These are phyloP conservation scores for Gulo gulo DNA, from an alignment of 2,113 vertebrate species.

Conservation along the genomic window DNA sequence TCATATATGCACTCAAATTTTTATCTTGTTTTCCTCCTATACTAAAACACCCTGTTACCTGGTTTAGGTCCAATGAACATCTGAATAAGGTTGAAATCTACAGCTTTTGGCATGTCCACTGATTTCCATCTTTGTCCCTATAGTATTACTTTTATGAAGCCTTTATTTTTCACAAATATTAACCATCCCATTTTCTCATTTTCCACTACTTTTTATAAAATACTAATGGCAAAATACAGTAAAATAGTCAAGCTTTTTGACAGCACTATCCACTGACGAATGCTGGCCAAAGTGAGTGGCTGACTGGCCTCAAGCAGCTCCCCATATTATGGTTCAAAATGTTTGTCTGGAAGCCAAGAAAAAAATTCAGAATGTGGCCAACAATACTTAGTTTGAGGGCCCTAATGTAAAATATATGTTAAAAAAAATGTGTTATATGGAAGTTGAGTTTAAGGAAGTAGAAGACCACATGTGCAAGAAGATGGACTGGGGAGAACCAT, in stretches of 20 bases:
- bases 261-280: not conserved
- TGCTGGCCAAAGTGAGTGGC: not conserved
- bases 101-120: not conserved
- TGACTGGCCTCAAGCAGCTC: not conserved
- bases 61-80: not conserved
- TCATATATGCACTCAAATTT: not conserved
- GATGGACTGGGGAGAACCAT: not conserved
- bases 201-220: constrained; percentile 6
- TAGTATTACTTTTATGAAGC: not conserved
- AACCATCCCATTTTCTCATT: not conserved
- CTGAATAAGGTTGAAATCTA: not conserved
- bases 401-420: not conserved
- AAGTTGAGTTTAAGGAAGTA: not conserved
- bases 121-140: not conserved
- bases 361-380: not conserved
- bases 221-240: not conserved
- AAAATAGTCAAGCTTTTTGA: not conserved
- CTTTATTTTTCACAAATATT: not conserved
- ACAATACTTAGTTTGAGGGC: not conserved
- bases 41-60: not conserved
- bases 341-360: not conserved
- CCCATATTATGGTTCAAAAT: not conserved
- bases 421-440: not conserved
- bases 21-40: not conserved
- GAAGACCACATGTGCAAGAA: not conserved